phyloP scores from a whole-genome alignment of 1,140 invertebrate species.

The Drosophila lini region DNA sequence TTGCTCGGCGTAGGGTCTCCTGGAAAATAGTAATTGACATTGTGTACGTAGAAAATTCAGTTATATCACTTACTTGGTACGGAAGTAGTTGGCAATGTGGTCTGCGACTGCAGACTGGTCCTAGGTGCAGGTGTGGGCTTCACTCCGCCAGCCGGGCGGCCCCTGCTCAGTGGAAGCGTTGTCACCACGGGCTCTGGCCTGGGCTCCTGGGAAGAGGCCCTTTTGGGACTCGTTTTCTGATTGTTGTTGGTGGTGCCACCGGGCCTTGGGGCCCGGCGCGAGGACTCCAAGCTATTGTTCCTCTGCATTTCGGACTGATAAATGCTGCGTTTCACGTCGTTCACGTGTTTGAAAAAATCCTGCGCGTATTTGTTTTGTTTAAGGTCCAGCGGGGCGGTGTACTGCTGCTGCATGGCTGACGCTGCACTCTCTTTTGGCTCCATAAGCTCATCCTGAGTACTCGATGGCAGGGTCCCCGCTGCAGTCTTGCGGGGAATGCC shows the following conservation, averaged over 20 bases:
- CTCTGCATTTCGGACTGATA: slow-evolving; percentile 82
- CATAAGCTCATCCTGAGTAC: slow-evolving; percentile 9
- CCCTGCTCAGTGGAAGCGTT: slow-evolving; percentile 71
- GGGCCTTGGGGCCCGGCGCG: slow-evolving; percentile 23
- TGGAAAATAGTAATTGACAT: not conserved
- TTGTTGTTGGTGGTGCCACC: slow-evolving; percentile 5
- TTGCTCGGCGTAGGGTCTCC: slow-evolving; percentile 42
- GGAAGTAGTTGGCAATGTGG: slow-evolving; percentile 3
- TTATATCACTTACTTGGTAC: slow-evolving; percentile 27
- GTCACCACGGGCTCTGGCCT: slow-evolving; percentile 49
- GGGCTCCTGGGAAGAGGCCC: slow-evolving; percentile 24
- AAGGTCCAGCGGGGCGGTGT: slow-evolving; percentile 51
- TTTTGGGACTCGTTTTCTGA: slow-evolving; percentile 47
- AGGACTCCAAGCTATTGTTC: slow-evolving; percentile 68
- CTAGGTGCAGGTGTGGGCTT: slow-evolving; percentile 76
- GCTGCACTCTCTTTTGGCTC: slow-evolving; percentile 33
- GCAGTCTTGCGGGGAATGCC: slow-evolving; percentile 78
- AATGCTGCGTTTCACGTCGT: slow-evolving; percentile 83
- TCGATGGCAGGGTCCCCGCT: slow-evolving; percentile 72
- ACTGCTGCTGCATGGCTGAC: slow-evolving; percentile 14
- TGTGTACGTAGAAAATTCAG: not conserved
- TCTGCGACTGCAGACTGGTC: slow-evolving; percentile 51
- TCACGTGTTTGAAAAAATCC: slow-evolving; percentile 84
- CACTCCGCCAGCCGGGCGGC: slow-evolving; percentile 32
- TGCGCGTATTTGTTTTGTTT: slow-evolving; percentile 83